These are phyloP conservation scores for Drosophila lowei DNA, from an alignment of 1,140 invertebrate genomes.

Conservation along the genomic window DNA sequence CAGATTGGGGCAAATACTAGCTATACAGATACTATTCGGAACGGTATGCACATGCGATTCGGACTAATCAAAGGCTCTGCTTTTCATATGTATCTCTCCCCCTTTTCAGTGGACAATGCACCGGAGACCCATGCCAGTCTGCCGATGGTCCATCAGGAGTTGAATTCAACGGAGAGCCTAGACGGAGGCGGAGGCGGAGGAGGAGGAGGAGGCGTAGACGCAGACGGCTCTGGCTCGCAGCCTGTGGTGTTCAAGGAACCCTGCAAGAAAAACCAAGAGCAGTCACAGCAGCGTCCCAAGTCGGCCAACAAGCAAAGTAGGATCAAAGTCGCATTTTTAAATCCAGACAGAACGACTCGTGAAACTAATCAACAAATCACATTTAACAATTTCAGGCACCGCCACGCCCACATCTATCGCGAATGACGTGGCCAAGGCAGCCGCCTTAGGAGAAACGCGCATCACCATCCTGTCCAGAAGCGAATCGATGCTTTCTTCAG, in stretches of 20 bases:
- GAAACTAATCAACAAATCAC: no score
- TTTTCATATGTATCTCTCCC: no score
- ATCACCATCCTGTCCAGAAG: constrained; percentile 48
- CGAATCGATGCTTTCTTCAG: constrained; percentile 31
- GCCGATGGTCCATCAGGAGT: constrained; percentile 1
- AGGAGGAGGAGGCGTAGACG: no score
- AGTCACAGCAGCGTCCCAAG: constrained; percentile 54
- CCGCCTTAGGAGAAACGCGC: constrained; percentile 25
- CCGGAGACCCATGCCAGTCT: constrained; percentile 39
- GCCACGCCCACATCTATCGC: constrained; percentile 69
- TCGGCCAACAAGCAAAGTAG: constrained; percentile 72
- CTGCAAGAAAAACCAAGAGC: constrained; percentile 20
- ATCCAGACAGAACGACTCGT: no score
- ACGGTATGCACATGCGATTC: no score
- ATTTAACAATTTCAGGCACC: constrained; percentile 39
- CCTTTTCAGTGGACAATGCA: constrained; percentile 60
- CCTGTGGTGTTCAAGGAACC: no score
- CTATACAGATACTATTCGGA: no score
- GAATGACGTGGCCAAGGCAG: constrained; percentile 64
- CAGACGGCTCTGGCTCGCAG: no score
- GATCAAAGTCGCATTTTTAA: not conserved
- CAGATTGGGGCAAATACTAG: no score
- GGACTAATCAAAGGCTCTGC: no score
- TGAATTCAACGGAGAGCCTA: constrained; percentile 17
- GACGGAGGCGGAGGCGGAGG: no score